A percentile compares a stretch with the other conserved stretches of the same genome.
Evolutionary conservation across 2,888 invertebrate species (phyloP).

Genomic region (Ellobium chinense): DNA sequence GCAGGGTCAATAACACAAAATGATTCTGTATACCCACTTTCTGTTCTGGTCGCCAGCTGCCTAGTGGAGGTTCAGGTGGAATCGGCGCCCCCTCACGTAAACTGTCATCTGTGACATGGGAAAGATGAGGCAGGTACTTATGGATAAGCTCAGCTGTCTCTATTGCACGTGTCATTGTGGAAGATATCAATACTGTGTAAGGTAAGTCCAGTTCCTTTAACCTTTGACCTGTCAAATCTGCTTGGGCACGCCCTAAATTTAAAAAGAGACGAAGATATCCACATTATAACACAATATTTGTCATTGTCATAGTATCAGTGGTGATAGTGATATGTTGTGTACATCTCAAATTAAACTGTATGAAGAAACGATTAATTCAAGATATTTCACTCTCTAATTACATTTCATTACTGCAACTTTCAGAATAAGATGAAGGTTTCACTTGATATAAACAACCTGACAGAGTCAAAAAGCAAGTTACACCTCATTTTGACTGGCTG

Average conservation of each 20-base stretch:
- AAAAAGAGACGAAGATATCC: not conserved
- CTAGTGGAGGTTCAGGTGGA: slow-evolving; percentile 94
- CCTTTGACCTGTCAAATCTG: slow-evolving; percentile 88
- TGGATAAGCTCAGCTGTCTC: slow-evolving; percentile 93
- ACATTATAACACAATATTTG: no score
- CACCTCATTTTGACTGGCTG: no score
- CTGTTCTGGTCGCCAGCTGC: slow-evolving; percentile 91
- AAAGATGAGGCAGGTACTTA: slow-evolving; percentile 82
- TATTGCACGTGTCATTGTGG: slow-evolving; percentile 95
- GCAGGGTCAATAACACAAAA: no score
- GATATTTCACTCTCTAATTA: no score
- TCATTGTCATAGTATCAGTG: no score
- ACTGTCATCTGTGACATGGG: slow-evolving; percentile 82
- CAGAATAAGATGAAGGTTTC: no score
- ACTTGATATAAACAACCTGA: no score
- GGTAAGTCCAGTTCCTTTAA: slow-evolving; percentile 88
- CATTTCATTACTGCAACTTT: no score
- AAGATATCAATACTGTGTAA: slow-evolving; percentile 89
- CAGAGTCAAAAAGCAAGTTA: no score
- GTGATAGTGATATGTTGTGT: no score
- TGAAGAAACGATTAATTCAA: no score
- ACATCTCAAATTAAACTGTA: no score
- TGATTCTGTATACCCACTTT: slow-evolving; percentile 85
- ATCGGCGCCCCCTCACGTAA: slow-evolving; percentile 96
- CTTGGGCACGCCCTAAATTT: slow-evolving; percentile 88